Evolutionary conservation across 2,113 vertebrate genomes (phyloP).

Genomic region (rabbit (Oryctolagus cuniculus)): mOryCun1.1 NC_091450.1:12220501-12221000

Average conservation of each 20-base stretch:
- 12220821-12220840: background rate
- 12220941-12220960: background rate
- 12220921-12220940: accelerated
- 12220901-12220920: background rate
- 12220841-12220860: conserved; percentile 30
- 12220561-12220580: conserved; percentile 2
- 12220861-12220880: background rate
- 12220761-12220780: background rate
- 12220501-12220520: conserved; percentile 20
- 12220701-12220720: background rate
- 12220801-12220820: background rate
- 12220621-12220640: background rate
- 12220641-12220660: background rate
- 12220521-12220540: conserved; percentile 61
- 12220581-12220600: background rate
- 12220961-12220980: accelerated
- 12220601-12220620: background rate
- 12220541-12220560: conserved; percentile 54
- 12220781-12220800: too few relatives aligned
- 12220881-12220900: background rate
- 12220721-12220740: too few relatives aligned
- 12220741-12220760: too few relatives aligned
- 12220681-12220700: background rate
- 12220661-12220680: accelerated
- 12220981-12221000: accelerated